Evolutionary conservation across 2,797 vertebrate genomes (phyloP), one percentile per base, ranked within the genome.

Genomic region (Avahi laniger): DNA sequence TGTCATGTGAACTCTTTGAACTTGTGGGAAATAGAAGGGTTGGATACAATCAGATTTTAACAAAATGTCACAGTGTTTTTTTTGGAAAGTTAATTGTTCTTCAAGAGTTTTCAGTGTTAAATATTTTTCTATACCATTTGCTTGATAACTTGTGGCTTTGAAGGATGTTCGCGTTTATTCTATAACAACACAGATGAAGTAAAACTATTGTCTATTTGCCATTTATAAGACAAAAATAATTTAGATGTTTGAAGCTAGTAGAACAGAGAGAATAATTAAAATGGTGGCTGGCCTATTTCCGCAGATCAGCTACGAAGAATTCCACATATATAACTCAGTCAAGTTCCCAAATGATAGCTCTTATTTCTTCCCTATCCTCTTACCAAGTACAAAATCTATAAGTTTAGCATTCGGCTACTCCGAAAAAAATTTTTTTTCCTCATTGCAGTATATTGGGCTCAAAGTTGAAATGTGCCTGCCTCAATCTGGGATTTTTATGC

Each of bases 231-330:
- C 15, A 35, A 63, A 84, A 88, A 69, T 90, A 95, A 72, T 57
- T 50, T 88, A 61, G 57, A 22, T 80, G 10, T 75, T 79, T 95
- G 61, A 72, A 59, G 18, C 43, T 95, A 78, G 0, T 72, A 57
- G 35, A 92, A 79, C n/a, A 91, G 81, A 83, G 46, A 79, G 73
- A 85, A 84, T 95, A 59, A 84, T 93, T 85, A 73, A 54, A 76
- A 48, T 90, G 20, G 41, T 38, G 18, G 9, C 67, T 59, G 46
- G 15, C 85, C 26, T 84, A 9, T 80, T 90, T 80, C 65, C 59
- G 10, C 11, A 84, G 83, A 28, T 87, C 18, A 75, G 65, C 43
- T 10, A 7, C 65, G 70, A 91, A 94, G 33, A 69, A 89, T 69
- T 89, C 33, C 35, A 7, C 59, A 80, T 1, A 1, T 43, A 46